Conservation (phyloP, 1,140 invertebrate genomes). For the Platorchestia sp. region DNA sequence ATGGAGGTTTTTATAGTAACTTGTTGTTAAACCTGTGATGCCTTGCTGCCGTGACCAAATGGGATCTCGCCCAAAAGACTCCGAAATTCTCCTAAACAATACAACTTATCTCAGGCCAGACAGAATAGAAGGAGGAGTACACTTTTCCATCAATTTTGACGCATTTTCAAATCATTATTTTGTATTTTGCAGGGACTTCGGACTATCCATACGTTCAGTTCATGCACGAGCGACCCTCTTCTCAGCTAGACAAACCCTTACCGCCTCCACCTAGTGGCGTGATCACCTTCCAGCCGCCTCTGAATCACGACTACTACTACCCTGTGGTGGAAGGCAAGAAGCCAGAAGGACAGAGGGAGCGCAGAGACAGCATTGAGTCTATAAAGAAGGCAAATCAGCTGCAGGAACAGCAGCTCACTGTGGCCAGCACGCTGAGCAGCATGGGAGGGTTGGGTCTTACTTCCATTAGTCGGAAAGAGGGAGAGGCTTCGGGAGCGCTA, state of each 20-base stretch:
- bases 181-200: conserved; percentile 13
- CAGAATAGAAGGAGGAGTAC: too few relatives aligned
- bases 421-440: conserved; percentile 16
- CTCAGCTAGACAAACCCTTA: conserved; percentile 14
- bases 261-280: neutral
- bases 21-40: too few relatives aligned
- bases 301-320: conserved; percentile 86
- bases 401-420: conserved; percentile 54
- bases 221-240: conserved; percentile 72
- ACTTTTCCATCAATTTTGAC: too few relatives aligned
- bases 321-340: conserved; percentile 77
- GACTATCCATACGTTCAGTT: conserved; percentile 91
- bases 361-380: conserved; percentile 62
- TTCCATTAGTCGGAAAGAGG: conserved; percentile 3
- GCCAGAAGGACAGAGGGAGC: conserved; percentile 60
- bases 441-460: neutral
- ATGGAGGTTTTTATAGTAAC: too few relatives aligned
- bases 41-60: too few relatives aligned
- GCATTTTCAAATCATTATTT: too few relatives aligned
- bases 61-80: too few relatives aligned
- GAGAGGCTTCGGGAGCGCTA: neutral
- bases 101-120: too few relatives aligned
- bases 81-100: too few relatives aligned
- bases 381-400: conserved; percentile 63
- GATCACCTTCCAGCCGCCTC: conserved; percentile 16